These are phyloP conservation scores for Nicator chloris DNA, from an alignment of 2,113 vertebrate species.

Conservation along the genomic window DNA sequence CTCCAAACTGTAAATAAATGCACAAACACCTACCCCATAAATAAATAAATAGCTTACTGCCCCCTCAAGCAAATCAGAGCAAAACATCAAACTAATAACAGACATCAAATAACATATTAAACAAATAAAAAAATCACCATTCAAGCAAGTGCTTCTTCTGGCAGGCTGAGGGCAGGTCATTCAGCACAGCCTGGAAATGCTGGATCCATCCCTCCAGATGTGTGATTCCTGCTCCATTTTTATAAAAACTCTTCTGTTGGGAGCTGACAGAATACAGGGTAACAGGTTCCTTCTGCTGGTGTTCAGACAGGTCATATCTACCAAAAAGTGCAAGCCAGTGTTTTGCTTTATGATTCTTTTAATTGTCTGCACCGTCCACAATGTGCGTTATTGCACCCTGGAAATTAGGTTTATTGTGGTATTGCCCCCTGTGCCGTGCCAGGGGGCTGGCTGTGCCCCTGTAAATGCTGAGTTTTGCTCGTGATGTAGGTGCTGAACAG, in stretches of 20 bases:
- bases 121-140: not conserved
- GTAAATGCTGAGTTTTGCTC: not conserved
- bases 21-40: not conserved
- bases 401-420: not conserved
- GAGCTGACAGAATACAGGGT: not conserved
- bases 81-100: not conserved
- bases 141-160: not conserved
- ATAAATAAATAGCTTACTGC: not conserved
- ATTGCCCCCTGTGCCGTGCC: accelerated
- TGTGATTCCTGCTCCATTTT: accelerated
- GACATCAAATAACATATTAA: not conserved
- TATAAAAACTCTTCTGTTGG: not conserved
- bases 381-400: not conserved
- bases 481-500: not conserved
- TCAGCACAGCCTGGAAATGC: not conserved
- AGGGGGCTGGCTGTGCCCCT: not conserved
- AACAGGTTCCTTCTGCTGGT: not conserved
- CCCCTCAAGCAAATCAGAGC: not conserved
- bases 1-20: not conserved
- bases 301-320: not conserved
- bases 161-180: not conserved
- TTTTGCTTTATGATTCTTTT: not conserved
- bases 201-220: not conserved
- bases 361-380: not conserved
- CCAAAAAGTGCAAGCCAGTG: not conserved